Evolutionary conservation across 2,888 invertebrate genomes (phyloP).

Genomic region (Mythimna vitellina): DNA sequence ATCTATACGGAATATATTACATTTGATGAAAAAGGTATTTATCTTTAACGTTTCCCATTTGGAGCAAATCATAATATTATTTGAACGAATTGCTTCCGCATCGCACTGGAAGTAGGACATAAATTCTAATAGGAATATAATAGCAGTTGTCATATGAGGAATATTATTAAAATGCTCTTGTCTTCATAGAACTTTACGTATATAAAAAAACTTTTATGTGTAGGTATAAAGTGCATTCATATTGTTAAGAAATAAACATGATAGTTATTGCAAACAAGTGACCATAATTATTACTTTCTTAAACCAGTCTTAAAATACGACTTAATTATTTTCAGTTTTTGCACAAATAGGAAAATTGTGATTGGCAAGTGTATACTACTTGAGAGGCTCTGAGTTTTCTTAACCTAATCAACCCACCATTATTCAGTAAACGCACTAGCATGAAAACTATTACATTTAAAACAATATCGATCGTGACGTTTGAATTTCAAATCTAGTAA

Average conservation of each 20-base stretch:
- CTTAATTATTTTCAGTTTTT: too few relatives aligned
- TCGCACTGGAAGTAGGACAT: slow-evolving; percentile 1
- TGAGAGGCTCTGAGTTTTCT: too few relatives aligned
- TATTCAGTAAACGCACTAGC: not conserved
- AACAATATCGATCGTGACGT: slow-evolving; percentile 30
- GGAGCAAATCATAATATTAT: slow-evolving; percentile 39
- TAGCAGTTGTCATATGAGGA: not conserved
- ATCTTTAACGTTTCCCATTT: slow-evolving; percentile 33
- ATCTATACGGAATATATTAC: slow-evolving; percentile 22
- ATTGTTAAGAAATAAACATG: not conserved
- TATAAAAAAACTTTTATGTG: not conserved
- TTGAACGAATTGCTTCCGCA: slow-evolving; percentile 30
- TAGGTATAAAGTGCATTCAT: not conserved
- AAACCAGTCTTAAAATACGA: too few relatives aligned
- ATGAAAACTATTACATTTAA: slow-evolving; percentile 1
- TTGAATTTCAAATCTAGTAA: slow-evolving; percentile 54
- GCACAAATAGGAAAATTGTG: not conserved
- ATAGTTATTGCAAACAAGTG: too few relatives aligned
- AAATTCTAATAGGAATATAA: slow-evolving; percentile 24
- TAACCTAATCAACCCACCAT: not conserved
- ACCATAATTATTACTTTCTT: too few relatives aligned
- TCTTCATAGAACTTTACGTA: not conserved
- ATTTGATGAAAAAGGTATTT: slow-evolving; percentile 34
- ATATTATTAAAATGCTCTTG: not conserved
- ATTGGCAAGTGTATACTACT: not conserved